Base-by-base conservation (phyloP, 2,888 invertebrate species). In the Abrostola triplasia region DNA sequence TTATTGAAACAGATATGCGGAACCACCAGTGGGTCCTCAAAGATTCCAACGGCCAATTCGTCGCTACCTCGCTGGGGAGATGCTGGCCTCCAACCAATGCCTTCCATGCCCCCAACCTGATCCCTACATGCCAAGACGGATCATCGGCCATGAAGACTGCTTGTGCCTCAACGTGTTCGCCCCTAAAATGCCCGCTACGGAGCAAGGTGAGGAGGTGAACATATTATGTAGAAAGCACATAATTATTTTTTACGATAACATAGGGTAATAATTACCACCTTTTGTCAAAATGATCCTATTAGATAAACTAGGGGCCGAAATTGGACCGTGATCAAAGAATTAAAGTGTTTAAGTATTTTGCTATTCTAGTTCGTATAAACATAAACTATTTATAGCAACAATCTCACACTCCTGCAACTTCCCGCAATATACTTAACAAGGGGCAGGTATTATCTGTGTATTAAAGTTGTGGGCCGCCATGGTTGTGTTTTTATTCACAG, bases 131-230 rank as follows among this genome's bases (percentile, higher is more conserved):
- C 81, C 84, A 0, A 79, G 81, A 11, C 79, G 82, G n/a, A 78
- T 93, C 13, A 88, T 93, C n/a, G 94, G 94, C 5, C 76, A 87
- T 12, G 94, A 98, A 87, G 96, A 98, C 83, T 98, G 98, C 83
- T 91, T 98, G 50, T 96, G 96, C 76, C 91, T 98, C 5, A 97
- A 98, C 82, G 93, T 98, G 6, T 97, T 96, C 81, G 96, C 97
- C 0, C 97, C 98, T 0, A 96, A 95, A 82, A 95, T 97, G 92
- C 97, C 97, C n/a, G 96, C 95, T 67, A 90, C 92, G 6, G 93
- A 94, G 73, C 79, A 86, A 86, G 94, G 94, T 92, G 76, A 12
- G 42, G 38, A 44, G 42, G 8, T 40, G 40, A 8, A 13, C 10
- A 8, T 47, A n/a, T n/a, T n/a, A n/a, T n/a, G n/a, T n/a, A 38